These are phyloP conservation scores for Rhingia rostrata DNA, from an alignment of 2,888 invertebrate species.

Conservation along the genomic window DNA sequence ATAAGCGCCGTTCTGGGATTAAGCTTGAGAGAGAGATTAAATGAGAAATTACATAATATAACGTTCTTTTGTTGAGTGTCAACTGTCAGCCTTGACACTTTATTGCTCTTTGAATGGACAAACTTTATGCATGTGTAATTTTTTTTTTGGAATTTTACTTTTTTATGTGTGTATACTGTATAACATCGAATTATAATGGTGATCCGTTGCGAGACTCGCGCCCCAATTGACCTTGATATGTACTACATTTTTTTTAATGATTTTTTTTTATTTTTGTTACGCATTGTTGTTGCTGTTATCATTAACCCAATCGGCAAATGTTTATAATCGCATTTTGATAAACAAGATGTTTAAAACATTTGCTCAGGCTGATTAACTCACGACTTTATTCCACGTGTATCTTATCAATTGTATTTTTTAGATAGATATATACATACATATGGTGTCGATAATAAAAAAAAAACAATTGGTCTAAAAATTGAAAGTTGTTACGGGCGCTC, in stretches of 20 bases:
- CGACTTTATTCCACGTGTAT: background rate
- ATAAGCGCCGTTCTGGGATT: background rate
- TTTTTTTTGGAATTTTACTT: conserved; percentile 26
- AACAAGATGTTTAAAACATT: background rate
- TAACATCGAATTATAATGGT: conserved; percentile 13
- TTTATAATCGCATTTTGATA: conserved; percentile 12
- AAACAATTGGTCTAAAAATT: no score
- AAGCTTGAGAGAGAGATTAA: background rate
- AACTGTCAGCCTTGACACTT: background rate
- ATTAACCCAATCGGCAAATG: conserved; percentile 10
- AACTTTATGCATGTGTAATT: background rate
- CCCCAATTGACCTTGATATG: conserved; percentile 46
- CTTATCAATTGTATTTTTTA: no score
- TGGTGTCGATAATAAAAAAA: no score
- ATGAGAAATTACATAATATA: conserved; percentile 1
- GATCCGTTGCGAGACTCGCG: conserved; percentile 22
- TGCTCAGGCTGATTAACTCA: no score
- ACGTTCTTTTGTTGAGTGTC: background rate
- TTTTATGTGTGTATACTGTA: conserved; percentile 22
- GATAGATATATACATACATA: no score
- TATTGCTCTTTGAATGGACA: background rate
- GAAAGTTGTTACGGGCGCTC: no score
- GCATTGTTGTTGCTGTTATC: no score
- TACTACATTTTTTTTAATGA: conserved; percentile 3
- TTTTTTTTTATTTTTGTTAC: conserved; percentile 25